Evolutionary conservation across 2,113 vertebrate genomes (phyloP), one percentile per base, ranked within the genome.

Genomic region (Gasterosteus nipponicus): DNA sequence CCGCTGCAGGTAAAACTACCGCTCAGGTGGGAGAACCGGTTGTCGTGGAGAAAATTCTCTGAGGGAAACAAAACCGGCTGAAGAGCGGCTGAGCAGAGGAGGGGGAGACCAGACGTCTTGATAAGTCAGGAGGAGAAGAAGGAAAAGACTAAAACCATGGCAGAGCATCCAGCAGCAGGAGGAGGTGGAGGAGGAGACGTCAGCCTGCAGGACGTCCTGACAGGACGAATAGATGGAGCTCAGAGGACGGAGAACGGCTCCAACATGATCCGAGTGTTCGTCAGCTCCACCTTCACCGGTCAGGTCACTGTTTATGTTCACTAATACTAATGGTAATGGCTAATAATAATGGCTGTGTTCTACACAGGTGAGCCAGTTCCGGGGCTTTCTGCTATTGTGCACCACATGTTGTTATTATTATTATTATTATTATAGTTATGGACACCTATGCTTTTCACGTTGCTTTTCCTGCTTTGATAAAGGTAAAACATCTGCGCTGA

Each of bases 261-360:
- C 89, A 95, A 87, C 39, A 88, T 90, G 1, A 87, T 95, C 78
- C 31, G 83, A 57, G 83, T 94, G 41, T 96, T 95, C 88, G 76
- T 94, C 91, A 96, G 95, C 89, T 96, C 95, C 65, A 73, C 84
- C 0, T 89, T 93, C 77, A 89, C 95, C 91, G 95, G 96, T 97
- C 88, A 94, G 86, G 86, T 46, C 46, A 4, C 31, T 29, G 19
- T 39, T 53, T 6, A n/a, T 26, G 10, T 19, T 8, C 38, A 38
- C 4, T 12, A 54, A 26, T 54, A 4, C 2, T n/a, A n/a, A n/a
- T n/a, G n/a, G n/a, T n/a, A n/a, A n/a, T n/a, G n/a, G n/a, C n/a
- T n/a, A n/a, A n/a, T n/a, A n/a, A n/a, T n/a, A n/a, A 54, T 29
- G 22, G 11, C 53, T 56, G 53, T 26, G 7, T 56, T 14, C 53